Evolutionary conservation across 2,113 vertebrate species (phyloP).

Genomic region (Seriola quinqueradiata): DNA sequence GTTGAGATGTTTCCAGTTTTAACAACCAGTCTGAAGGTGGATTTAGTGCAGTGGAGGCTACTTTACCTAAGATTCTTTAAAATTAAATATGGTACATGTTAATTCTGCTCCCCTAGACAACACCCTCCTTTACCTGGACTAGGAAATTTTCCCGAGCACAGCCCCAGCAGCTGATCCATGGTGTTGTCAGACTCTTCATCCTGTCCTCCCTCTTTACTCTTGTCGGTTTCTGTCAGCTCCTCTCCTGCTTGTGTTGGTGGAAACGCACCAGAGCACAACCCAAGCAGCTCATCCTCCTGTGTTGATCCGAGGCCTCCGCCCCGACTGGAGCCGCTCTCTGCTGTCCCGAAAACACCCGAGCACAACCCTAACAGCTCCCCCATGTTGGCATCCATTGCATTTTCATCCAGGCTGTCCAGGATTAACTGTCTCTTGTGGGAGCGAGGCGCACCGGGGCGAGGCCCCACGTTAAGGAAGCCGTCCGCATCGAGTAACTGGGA

Average conservation of each 20-base stretch:
- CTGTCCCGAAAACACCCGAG: conserved; percentile 87
- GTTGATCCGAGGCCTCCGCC: neutral
- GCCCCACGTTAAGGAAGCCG: conserved; percentile 90
- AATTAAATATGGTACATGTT: too few species aligned
- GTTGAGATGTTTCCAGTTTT: neutral
- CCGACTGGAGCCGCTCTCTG: neutral
- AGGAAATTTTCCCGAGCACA: conserved; percentile 91
- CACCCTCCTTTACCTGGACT: conserved; percentile 83
- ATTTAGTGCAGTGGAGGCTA: too few species aligned
- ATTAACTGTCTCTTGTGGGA: conserved; percentile 89
- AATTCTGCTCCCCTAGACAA: too few species aligned
- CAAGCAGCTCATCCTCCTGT: conserved; percentile 88
- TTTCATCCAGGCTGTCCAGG: conserved; percentile 95
- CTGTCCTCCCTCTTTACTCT: conserved; percentile 4
- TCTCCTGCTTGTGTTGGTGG: conserved; percentile 65
- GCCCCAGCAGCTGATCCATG: conserved; percentile 91
- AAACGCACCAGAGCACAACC: conserved; percentile 79
- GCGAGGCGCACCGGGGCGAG: conserved; percentile 55
- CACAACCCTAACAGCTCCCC: conserved; percentile 94
- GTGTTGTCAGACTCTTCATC: conserved; percentile 57
- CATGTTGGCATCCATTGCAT: conserved; percentile 99
- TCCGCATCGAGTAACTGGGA: conserved; percentile 97
- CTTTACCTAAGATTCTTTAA: conserved; percentile 77
- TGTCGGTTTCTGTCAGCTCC: neutral
- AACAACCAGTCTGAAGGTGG: neutral